A percentile compares a stretch with the other conserved stretches of the same genome.
phyloP scores from a whole-genome alignment of 2,888 invertebrate genomes.

The Punctoribates punctum region DNA sequence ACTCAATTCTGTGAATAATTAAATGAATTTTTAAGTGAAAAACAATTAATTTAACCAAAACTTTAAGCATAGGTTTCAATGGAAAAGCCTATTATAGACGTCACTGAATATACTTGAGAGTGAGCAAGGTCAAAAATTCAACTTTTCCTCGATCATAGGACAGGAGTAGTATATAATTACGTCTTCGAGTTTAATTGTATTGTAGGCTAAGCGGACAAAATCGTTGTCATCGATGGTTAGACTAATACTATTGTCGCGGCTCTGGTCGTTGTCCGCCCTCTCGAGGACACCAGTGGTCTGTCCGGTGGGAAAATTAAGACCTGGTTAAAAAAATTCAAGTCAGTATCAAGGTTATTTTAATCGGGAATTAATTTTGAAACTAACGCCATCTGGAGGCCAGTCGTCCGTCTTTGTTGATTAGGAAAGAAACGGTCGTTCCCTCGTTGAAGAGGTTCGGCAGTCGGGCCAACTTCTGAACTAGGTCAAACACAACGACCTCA shows the following conservation, averaged over 20 bases:
- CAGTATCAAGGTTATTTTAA: neutral
- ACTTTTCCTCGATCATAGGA: neutral
- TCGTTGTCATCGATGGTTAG: conserved; percentile 25
- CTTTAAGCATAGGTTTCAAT: too few species aligned
- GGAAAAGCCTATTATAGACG: too few species aligned
- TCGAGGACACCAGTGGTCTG: neutral
- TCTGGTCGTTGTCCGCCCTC: neutral
- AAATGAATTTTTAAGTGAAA: too few species aligned
- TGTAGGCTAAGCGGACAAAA: conserved; percentile 15
- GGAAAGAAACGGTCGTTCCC: neutral
- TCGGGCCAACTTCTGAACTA: conserved; percentile 46
- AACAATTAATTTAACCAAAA: too few species aligned
- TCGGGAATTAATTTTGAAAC: neutral
- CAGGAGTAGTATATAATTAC: too few species aligned
- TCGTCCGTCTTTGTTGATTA: conserved; percentile 3
- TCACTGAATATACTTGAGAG: too few species aligned
- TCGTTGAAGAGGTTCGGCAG: conserved; percentile 55
- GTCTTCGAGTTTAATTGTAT: conserved; percentile 32
- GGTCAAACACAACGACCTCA: conserved; percentile 47
- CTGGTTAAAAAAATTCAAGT: neutral
- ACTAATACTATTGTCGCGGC: neutral
- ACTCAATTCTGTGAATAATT: too few species aligned
- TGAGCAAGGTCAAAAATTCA: too few species aligned
- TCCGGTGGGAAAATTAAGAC: neutral
- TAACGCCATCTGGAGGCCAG: conserved; percentile 24